Conservation (phyloP, 2,888 invertebrate species). For the Stenodema calcarata region DNA sequence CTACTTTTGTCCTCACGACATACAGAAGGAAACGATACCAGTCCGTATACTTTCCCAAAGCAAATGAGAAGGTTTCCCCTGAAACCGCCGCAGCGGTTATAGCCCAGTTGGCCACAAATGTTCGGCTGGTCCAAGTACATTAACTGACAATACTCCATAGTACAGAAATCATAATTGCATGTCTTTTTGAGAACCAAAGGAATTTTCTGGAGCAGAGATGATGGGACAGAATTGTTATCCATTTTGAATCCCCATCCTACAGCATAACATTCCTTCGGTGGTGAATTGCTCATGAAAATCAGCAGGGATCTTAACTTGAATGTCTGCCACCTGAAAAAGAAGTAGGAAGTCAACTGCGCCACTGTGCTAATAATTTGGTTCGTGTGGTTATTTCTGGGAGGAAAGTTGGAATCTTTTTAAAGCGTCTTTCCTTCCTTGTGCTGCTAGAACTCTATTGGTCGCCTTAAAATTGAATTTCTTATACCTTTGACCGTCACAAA, state of each 20-base stretch:
- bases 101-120: neutral
- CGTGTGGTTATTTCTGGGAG: too few species aligned
- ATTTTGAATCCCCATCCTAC: neutral
- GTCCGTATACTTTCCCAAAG: neutral
- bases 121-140: neutral
- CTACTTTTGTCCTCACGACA: neutral
- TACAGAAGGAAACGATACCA: neutral
- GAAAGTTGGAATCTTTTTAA: too few species aligned
- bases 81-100: neutral
- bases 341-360: too few species aligned
- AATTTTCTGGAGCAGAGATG: neutral
- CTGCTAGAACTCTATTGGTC: too few species aligned
- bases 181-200: neutral
- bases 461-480: too few species aligned
- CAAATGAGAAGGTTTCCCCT: constrained; percentile 5
- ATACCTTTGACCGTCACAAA: too few species aligned
- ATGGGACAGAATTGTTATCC: neutral
- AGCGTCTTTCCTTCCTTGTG: too few species aligned
- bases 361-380: too few species aligned
- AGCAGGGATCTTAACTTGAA: constrained; percentile 5
- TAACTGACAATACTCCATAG: neutral
- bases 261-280: neutral
- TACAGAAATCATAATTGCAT: neutral
- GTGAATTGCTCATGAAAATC: neutral
- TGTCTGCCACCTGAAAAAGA: neutral